Base-by-base conservation (phyloP, 2,888 invertebrate genomes). In the Acronicta alni region DNA sequence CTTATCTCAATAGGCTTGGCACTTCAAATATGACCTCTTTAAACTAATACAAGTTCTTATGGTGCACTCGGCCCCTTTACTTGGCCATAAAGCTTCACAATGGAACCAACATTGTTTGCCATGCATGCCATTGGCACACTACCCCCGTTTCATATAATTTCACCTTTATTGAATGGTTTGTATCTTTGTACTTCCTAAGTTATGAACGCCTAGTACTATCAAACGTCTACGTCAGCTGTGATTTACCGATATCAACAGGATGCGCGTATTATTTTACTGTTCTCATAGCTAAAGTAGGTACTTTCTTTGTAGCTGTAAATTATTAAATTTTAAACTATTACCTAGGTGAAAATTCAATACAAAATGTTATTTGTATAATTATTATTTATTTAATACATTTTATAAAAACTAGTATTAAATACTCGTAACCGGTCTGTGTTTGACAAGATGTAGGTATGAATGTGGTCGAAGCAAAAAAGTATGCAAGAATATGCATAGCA, bases 101-200 rank as follows among this genome's bases (percentile, higher is more conserved):
- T 74, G 65, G 64, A 57, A 70, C 64, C 41, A 74, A 74, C 75
- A 70, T 55, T 63, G 75, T 70, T 63, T 54, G 55, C 71, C 26
- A 57, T 70, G 75, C 55, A 69, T 53, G 54, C 75, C 39, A 57
- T 49, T 74, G 57, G 39, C 69, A 49, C 41, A 63, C 55, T 70
- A 52, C 32, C 75, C 69, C 52, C 26, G 65, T 52, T 70, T 48
- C 15, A 9, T 43, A 55, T 70, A 74, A 70, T 70, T 70, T 70
- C 69, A 74, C 69, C 57, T 70, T 58, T 70, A 69, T 74, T 52
- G 74, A 62, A 56, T 69, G 45, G 42, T 45, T 60, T 57, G 54
- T 73, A 72, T 69, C 47, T 74, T 63, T 42, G 57, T 52, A 57
- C 43, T 52, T 41, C 49, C 10, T 47, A 23, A 41, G 43, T 45